phyloP scores from a whole-genome alignment of 2,113 vertebrate genomes.

The Garra rufa region DNA sequence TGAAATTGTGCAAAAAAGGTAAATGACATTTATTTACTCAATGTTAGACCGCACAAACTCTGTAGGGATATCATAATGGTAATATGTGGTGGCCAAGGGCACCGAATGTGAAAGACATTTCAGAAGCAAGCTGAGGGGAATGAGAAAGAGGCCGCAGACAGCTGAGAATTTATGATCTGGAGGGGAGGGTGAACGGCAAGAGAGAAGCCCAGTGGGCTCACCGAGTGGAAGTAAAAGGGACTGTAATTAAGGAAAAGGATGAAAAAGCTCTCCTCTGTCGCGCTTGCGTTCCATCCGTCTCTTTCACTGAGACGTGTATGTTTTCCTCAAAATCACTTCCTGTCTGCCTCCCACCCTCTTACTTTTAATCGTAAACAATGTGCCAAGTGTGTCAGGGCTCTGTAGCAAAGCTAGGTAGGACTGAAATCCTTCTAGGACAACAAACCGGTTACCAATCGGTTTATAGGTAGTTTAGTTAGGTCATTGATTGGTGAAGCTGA shows the following conservation, averaged over 20 bases:
- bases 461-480: background rate
- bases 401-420: background rate
- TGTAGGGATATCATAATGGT: background rate
- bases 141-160: slow-evolving; percentile 33
- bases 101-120: slow-evolving; percentile 35
- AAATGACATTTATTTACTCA: slow-evolving; percentile 31
- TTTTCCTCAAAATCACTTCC: slow-evolving; percentile 24
- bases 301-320: slow-evolving; percentile 6
- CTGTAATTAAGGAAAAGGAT: slow-evolving; percentile 47
- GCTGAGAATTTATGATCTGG: slow-evolving; percentile 41
- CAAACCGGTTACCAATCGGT: background rate
- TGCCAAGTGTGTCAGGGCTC: background rate
- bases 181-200: background rate
- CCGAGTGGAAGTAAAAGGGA: slow-evolving; percentile 47
- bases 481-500: background rate
- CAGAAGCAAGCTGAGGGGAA: slow-evolving; percentile 25
- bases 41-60: background rate
- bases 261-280: slow-evolving; percentile 29
- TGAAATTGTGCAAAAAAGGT: background rate
- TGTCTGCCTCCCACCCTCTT: slow-evolving; percentile 22
- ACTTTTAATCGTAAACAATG: background rate
- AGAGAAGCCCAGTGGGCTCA: slow-evolving; percentile 34
- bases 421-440: background rate
- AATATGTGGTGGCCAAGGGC: slow-evolving; percentile 11
- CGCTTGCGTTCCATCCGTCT: slow-evolving; percentile 4